Evolutionary conservation across 2,888 invertebrate species (phyloP).

Genomic region (Thymelicus sylvestris): DNA sequence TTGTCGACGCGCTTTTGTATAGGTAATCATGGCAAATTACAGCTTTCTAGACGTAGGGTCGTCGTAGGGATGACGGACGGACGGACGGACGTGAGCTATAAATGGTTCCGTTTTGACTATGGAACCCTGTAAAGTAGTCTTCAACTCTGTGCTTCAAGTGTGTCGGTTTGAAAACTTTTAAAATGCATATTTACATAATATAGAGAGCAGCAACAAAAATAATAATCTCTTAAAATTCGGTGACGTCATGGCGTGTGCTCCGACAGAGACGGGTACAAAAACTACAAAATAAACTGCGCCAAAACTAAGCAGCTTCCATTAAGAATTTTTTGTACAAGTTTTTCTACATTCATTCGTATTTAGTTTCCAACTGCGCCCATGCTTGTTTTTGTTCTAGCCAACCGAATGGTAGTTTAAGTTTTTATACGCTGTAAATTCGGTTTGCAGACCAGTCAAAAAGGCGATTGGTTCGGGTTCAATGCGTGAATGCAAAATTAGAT

Average conservation of each 20-base stretch:
- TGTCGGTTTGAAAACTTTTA: too few relatives aligned
- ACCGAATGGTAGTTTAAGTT: slow-evolving; percentile 22
- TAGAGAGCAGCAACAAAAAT: too few relatives aligned
- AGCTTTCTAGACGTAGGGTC: too few relatives aligned
- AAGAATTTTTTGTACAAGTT: slow-evolving; percentile 22
- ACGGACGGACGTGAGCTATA: too few relatives aligned
- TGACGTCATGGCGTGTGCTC: neutral
- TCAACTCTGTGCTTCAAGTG: too few relatives aligned
- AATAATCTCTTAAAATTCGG: neutral
- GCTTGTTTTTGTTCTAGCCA: slow-evolving; percentile 15
- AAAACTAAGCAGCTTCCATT: slow-evolving; percentile 30
- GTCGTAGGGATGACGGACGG: too few relatives aligned
- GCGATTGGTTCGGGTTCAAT: neutral
- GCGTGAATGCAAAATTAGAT: neutral
- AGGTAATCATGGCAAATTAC: too few relatives aligned
- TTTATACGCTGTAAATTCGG: slow-evolving; percentile 1
- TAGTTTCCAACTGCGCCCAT: slow-evolving; percentile 17
- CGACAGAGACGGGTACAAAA: neutral
- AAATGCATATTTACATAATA: too few relatives aligned
- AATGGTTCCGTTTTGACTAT: too few relatives aligned
- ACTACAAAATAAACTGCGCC: slow-evolving; percentile 27
- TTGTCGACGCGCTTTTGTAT: too few relatives aligned
- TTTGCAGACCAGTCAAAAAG: slow-evolving; percentile 5
- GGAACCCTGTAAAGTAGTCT: too few relatives aligned
- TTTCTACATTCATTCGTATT: slow-evolving; percentile 17